Percentiles rank a stretch among this genome's conserved stretches.
These are phyloP conservation scores for Chymomyza amoena DNA, from an alignment of 2,888 invertebrate genomes.

Conservation along the genomic window DNA sequence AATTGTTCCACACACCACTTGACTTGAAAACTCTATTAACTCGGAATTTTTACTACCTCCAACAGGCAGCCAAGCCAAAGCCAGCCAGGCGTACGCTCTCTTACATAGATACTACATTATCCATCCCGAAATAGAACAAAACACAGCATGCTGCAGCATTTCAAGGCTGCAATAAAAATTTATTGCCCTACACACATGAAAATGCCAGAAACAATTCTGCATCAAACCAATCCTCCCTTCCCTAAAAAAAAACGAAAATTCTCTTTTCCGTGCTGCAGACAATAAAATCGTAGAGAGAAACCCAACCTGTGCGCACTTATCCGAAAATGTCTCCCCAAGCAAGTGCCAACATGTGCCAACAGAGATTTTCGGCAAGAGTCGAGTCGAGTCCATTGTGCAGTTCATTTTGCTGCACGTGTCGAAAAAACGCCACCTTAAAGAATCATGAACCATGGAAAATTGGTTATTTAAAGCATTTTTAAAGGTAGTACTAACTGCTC, in stretches of 20 bases:
- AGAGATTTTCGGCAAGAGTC: neutral
- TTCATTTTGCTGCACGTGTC: neutral
- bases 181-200: conserved; percentile 20
- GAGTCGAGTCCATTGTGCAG: neutral
- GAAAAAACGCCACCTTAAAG: neutral
- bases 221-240: neutral
- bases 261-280: neutral
- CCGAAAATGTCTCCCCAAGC: neutral
- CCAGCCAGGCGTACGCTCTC: conserved; percentile 8
- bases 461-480: neutral
- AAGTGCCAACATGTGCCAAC: neutral
- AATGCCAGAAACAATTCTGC: neutral
- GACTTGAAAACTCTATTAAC: conserved; percentile 5
- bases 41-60: conserved; percentile 23
- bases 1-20: neutral
- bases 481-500: neutral
- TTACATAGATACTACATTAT: conserved; percentile 3
- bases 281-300: neutral
- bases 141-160: conserved; percentile 18
- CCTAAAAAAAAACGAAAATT: neutral
- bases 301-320: neutral
- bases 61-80: conserved; percentile 17
- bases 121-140: conserved; percentile 7
- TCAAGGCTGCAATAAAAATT: conserved; percentile 40
- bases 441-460: neutral